phyloP scores from a whole-genome alignment of 2,797 vertebrate species.

The Sebastes diploproa region DNA sequence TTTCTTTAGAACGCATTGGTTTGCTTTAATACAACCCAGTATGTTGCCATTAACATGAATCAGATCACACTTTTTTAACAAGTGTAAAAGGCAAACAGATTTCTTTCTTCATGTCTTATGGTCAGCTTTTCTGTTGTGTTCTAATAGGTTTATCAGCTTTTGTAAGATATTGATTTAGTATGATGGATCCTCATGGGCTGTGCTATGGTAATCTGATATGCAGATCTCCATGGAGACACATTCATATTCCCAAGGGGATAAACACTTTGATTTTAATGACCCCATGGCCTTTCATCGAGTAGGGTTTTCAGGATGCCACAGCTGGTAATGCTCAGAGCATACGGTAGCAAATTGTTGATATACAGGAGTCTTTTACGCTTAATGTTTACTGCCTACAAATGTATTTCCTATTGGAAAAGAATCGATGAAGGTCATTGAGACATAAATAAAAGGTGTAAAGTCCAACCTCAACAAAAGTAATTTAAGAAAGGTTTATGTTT shows the following conservation, averaged over 20 bases:
- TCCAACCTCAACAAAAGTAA: neutral
- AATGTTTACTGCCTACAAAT: neutral
- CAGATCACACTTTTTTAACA: neutral
- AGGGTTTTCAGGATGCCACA: neutral
- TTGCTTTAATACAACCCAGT: neutral
- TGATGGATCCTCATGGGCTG: conserved; percentile 1
- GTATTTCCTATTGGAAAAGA: neutral
- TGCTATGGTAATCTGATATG: conserved; percentile 33
- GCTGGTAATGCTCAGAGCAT: neutral
- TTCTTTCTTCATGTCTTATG: neutral
- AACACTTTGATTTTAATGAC: conserved; percentile 38
- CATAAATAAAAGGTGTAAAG: neutral
- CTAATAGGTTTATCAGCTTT: neutral
- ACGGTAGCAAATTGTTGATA: neutral
- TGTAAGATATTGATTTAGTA: conserved; percentile 16
- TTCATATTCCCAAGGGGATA: conserved; percentile 14
- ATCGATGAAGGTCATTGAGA: neutral
- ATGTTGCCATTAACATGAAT: neutral
- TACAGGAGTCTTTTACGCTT: neutral
- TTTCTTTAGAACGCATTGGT: neutral
- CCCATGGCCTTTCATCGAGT: neutral
- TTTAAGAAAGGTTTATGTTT: neutral
- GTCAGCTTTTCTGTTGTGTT: neutral
- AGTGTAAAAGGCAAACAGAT: neutral
- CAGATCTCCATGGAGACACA: conserved; percentile 24